Evolutionary conservation across 2,113 vertebrate species (phyloP), one percentile per base, ranked within the genome.

Genomic region (Forbesichthys papilliferus): DNA sequence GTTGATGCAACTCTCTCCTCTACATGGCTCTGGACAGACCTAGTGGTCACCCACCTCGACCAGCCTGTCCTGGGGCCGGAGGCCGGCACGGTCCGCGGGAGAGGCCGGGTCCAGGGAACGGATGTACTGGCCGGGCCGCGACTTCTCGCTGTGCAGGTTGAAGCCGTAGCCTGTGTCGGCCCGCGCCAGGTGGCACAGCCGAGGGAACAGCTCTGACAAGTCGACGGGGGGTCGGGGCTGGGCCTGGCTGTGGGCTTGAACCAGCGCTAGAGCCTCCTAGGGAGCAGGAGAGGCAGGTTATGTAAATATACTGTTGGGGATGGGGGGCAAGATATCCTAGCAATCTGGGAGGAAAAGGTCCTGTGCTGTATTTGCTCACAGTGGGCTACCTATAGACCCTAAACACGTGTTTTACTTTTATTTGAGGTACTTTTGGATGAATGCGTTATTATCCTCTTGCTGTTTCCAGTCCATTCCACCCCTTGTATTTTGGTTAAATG

Each of bases 111-210:
- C 96, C 56, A 99, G 94, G 0, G 96, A 96, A 71, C 97, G 95
- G 89, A 99, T 97, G 85, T 94, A 99, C 84, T 99, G 98, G 5
- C 98, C 98, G 0, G 96, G 96, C 51, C 94, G 91, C 0, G 96
- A 93, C 59, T 97, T 98, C 67, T 98, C 96, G 0, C 96, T 99
- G 93, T 98, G 98, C 61, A 99, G 93, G 90, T 99, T 99, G 86
- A 99, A 99, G 61, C 98, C 98, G 0, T 99, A 99, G 78, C 98
- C 97, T 0, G 52, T 93, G 48, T 94, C 93, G 0, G 93, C 92
- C 33, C 95, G 96, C 68, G 90, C 88, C 79, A 99, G 92, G 86
- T 93, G 93, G 84, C 98, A 99, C 20, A 98, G 94, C 3, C 97
- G 94, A 0, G 97, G 97, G 7, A 92, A 86, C 33, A 94, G 89